Base-by-base conservation (phyloP, 2,888 invertebrate species). In the Galeopsomyia nigrocyanea region DNA sequence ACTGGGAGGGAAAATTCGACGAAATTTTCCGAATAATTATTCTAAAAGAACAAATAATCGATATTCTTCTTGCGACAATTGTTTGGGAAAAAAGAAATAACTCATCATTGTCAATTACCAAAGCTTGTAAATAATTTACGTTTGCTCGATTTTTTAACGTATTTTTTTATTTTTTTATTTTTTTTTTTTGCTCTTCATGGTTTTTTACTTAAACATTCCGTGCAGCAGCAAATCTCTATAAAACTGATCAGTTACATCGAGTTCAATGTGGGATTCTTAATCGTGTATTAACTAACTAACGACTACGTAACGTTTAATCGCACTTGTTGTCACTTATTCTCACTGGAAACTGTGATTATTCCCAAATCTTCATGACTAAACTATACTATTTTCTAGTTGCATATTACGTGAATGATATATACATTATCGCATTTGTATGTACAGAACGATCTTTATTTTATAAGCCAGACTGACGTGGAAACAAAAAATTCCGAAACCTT, bases 41-140 rank as follows among this genome's bases (percentile, higher is more conserved):
- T 73, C 68, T 71, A 58, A 61, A 68, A 64, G n/a, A n/a, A n/a
- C n/a, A n/a, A 65, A 26, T 26, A 26, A 65, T 64, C 63, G 73
- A 61, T 51, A 61, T 75, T n/a, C 77, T 77, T 75, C 39, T 78
- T 26, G 75, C 74, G 69, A 77, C 75, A 76, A 69, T 65, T 77
- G 77, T 79, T 78, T 79, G 78, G 76, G 77, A 78, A 79, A 75
- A 70, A 39, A 5, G 26, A 26, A 39, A 39, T 72, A 26, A 68
- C 64, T 72, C 64, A 64, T 68, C 63, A 21, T 14, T 68, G 68
- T 61, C 58, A 68, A 65, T 61, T 68, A 63, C 71, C 75, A 75
- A 75, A 75, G 68, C 58, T 71, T 75, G 70, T 71, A 71, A 66
- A 71, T 74, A 70, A 26, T 26, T 63, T 73, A 70, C 70, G 60